These are phyloP conservation scores for Saturnia pavonia DNA, from an alignment of 2,888 invertebrate genomes.

Conservation along the genomic window DNA sequence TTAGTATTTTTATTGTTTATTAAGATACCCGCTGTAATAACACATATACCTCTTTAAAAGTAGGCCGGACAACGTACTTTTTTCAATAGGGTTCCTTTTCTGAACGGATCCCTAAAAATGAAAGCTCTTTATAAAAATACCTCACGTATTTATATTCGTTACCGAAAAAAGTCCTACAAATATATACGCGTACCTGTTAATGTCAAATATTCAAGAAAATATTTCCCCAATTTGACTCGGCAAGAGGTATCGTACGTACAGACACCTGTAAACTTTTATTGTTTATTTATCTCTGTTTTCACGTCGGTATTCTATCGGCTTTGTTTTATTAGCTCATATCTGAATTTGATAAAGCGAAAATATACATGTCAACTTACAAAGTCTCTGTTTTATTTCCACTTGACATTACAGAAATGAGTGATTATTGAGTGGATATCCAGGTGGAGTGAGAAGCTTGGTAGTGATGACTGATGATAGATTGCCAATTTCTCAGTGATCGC, in stretches of 20 bases:
- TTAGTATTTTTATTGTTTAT: too few relatives aligned
- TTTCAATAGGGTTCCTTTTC: background rate
- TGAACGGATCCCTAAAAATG: background rate
- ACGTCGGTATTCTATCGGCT: background rate
- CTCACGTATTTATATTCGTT: background rate
- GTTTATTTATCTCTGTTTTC: background rate
- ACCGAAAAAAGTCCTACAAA: background rate
- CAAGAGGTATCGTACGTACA: background rate
- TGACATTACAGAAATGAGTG: background rate
- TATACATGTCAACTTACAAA: background rate
- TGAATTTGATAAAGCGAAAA: background rate
- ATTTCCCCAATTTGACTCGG: background rate
- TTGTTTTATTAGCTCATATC: constrained; percentile 2
- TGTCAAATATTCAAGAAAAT: constrained; percentile 12
- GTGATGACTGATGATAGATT: too few relatives aligned
- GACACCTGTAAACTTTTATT: constrained; percentile 4
- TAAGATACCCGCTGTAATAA: too few relatives aligned
- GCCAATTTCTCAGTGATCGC: too few relatives aligned
- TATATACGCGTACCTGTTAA: background rate
- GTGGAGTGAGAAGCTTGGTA: background rate
- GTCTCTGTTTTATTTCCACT: background rate
- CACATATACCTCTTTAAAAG: too few relatives aligned
- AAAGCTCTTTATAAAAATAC: background rate
- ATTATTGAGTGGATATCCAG: too few relatives aligned
- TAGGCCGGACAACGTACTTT: too few relatives aligned